phyloP scores from a whole-genome alignment of 2,797 vertebrate genomes.

The Eulemur rubriventer region DNA sequence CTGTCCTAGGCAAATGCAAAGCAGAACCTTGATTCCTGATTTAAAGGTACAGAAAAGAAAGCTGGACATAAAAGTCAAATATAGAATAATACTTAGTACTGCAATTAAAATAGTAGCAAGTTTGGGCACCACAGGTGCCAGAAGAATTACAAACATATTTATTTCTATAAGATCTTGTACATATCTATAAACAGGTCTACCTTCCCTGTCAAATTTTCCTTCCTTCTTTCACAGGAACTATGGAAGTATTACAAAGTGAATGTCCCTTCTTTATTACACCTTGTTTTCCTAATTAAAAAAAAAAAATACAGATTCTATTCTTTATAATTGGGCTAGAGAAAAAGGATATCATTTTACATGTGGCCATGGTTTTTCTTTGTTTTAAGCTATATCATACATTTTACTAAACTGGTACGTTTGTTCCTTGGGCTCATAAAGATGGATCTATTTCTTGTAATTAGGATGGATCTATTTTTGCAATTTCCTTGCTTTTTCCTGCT shows the following conservation, averaged over 20 bases:
- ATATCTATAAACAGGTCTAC: background rate
- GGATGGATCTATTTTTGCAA: background rate
- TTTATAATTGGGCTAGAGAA: background rate
- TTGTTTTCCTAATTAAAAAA: background rate
- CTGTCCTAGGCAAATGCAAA: background rate
- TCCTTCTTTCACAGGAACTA: background rate
- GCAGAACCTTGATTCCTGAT: background rate
- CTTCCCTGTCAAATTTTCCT: background rate
- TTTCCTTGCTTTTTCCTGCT: background rate
- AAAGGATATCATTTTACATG: background rate
- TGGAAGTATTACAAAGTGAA: background rate
- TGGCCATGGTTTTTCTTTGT: background rate
- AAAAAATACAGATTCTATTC: background rate
- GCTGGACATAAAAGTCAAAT: background rate
- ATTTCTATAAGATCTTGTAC: background rate
- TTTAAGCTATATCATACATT: background rate
- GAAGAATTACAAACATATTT: background rate
- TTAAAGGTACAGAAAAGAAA: conserved; percentile 7
- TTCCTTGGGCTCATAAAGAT: background rate
- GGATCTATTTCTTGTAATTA: background rate
- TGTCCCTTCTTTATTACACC: background rate
- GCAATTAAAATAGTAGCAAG: background rate
- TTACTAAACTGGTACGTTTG: background rate
- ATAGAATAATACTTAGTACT: conserved; percentile 4
- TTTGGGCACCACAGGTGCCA: background rate